Evolutionary conservation across 1,140 invertebrate species (phyloP), one percentile per base, ranked within the genome.

Genomic region (Eurytemora carolleeae): DNA sequence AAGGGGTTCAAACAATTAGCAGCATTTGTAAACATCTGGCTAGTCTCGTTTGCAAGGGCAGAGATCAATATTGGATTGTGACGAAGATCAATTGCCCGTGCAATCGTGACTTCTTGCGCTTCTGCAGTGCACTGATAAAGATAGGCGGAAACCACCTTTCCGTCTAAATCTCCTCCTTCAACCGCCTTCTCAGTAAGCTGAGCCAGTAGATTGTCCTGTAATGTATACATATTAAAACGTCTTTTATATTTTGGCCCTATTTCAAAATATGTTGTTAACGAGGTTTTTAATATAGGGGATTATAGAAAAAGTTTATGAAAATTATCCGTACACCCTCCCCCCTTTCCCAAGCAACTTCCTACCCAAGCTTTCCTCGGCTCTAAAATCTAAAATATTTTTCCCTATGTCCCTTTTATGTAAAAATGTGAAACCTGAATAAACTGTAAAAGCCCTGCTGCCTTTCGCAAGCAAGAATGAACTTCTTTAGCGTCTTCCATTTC

Each of bases 91-190:
- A 84, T 77, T 12, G 82, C 82, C 72, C 82, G 69, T 15, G 81
- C 82, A 61, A 84, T 75, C 19, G 82, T 83, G 2, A 84, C 80
- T 76, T 84, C 82, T 70, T 84, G 82, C 2, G 82, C 82, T 71
- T 84, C 82, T 25, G 81, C 82, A 31, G 79, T 80, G 68, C 79
- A 82, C 66, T 83, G 82, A 67, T 78, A 75, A 16, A 81, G 71
- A 67, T 84, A 84, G 25, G 80, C 80, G 65, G 76, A 78, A 57
- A 82, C 67, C 19, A 84, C 73, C 24, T 77, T 69, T 17, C 74
- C 73, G 68, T 84, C 81, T 60, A 80, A 73, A 71, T 84, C 82
- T 60, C 76, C 76, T 53, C 75, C 78, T 52, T 76, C 67, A 25
- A 71, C 67, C 24, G 72, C 70, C 64, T 73, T 72, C 20, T 75